phyloP scores from a whole-genome alignment of 2,888 invertebrate species.

The Sinelater perroti region DNA sequence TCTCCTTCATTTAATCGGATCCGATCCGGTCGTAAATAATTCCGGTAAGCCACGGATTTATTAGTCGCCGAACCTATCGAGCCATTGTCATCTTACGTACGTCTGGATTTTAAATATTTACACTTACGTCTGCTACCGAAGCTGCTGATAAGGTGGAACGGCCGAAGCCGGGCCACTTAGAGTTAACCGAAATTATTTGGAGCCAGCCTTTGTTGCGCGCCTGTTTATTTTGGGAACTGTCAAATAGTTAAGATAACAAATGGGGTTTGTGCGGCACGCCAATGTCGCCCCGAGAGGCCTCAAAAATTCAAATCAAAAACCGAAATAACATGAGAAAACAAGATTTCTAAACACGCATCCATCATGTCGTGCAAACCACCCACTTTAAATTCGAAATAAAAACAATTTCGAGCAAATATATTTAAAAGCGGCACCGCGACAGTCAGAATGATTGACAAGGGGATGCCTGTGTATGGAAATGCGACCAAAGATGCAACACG shows the following conservation, averaged over 20 bases:
- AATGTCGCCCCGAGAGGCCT: conserved; percentile 29
- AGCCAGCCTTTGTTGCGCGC: conserved; percentile 22
- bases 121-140: conserved; percentile 14
- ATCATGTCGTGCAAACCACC: conserved; percentile 59
- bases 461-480: conserved; percentile 56
- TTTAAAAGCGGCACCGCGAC: conserved; percentile 60
- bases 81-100: background rate
- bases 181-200: conserved; percentile 24
- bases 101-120: conserved; percentile 20
- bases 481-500: conserved; percentile 53
- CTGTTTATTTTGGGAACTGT: conserved; percentile 33
- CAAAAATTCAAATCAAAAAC: conserved; percentile 58
- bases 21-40: conserved; percentile 6
- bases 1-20: conserved; percentile 21
- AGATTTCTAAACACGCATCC: conserved; percentile 58
- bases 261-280: conserved; percentile 33
- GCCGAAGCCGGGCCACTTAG: conserved; percentile 23
- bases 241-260: conserved; percentile 37
- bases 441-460: conserved; percentile 59
- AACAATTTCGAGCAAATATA: conserved; percentile 62
- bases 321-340: conserved; percentile 60
- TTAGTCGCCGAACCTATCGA: conserved; percentile 4
- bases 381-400: conserved; percentile 62
- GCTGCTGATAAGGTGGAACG: conserved; percentile 15
- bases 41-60: conserved; percentile 1